These are phyloP conservation scores for Hirtodrosophila histrioides DNA, from an alignment of 2,888 invertebrate genomes.

Conservation along the genomic window DNA sequence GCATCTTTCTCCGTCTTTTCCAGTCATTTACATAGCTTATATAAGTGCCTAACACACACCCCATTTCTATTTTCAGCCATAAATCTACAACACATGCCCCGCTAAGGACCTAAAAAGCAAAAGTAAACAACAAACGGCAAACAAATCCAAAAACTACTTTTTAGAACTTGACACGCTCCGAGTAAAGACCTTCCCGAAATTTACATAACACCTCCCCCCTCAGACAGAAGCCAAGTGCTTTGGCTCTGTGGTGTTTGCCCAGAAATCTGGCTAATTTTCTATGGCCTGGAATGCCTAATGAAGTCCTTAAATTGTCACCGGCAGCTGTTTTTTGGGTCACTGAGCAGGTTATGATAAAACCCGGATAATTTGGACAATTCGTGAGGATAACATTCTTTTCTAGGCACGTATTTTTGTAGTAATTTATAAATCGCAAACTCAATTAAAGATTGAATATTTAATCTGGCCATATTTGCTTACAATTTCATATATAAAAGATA, in stretches of 20 bases:
- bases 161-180: conserved; percentile 47
- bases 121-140: conserved; percentile 48
- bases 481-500: too few relatives aligned
- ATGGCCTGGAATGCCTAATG: conserved; percentile 50
- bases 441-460: too few relatives aligned
- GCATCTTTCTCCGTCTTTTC: not conserved
- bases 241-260: conserved; percentile 4
- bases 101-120: conserved; percentile 20
- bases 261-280: conserved; percentile 52
- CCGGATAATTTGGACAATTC: conserved; percentile 10
- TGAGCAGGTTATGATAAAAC: conserved; percentile 2
- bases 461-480: too few relatives aligned
- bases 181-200: conserved; percentile 40
- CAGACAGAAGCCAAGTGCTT: conserved; percentile 2
- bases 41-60: conserved; percentile 29
- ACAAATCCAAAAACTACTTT: conserved; percentile 60
- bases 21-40: conserved; percentile 56
- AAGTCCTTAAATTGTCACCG: conserved; percentile 45
- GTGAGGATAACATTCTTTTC: not conserved
- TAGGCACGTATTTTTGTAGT: too few relatives aligned
- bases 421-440: too few relatives aligned
- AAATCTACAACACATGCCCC: conserved; percentile 64
- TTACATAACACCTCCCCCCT: conserved; percentile 42
- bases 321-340: conserved; percentile 21
- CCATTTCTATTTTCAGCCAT: conserved; percentile 57